Conservation (phyloP, 1,140 invertebrate species). For the Mesaphorura yosii region DNA sequence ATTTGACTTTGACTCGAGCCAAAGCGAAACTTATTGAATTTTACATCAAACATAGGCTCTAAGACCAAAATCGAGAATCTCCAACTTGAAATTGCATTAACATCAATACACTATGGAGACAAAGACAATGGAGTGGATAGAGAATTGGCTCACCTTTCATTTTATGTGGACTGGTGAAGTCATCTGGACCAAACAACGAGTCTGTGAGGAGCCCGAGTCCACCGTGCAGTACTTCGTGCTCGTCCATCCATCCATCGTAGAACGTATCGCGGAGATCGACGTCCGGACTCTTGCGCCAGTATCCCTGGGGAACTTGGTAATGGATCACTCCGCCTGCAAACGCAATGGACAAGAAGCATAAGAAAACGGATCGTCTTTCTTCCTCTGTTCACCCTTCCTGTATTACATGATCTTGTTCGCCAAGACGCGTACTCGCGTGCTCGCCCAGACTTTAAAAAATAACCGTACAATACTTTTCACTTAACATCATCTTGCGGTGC, state of each 20-base stretch:
- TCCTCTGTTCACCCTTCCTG: not conserved
- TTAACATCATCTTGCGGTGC: too few species aligned
- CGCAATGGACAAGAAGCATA: not conserved
- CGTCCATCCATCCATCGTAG: slow-evolving; percentile 47
- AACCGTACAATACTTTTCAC: too few species aligned
- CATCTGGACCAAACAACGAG: slow-evolving; percentile 62
- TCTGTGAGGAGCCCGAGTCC: slow-evolving; percentile 89
- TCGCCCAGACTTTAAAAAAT: too few species aligned
- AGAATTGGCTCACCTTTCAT: slow-evolving; percentile 18
- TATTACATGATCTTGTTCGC: too few species aligned
- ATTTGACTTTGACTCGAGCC: too few species aligned
- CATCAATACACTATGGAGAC: too few species aligned
- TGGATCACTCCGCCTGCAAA: slow-evolving; percentile 29
- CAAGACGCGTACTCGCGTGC: too few species aligned
- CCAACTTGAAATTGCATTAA: too few species aligned
- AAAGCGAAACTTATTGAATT: too few species aligned
- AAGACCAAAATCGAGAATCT: too few species aligned
- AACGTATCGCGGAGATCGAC: slow-evolving; percentile 48
- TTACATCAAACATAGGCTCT: too few species aligned
- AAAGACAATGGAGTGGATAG: too few species aligned
- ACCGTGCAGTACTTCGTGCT: slow-evolving; percentile 47
- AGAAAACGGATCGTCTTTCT: not conserved
- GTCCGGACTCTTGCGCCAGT: slow-evolving; percentile 34
- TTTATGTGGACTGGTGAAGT: slow-evolving; percentile 48
- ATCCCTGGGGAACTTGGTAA: slow-evolving; percentile 30